These are phyloP conservation scores for Phalacrocorax brasilianus DNA, from an alignment of 2,113 vertebrate genomes.

Conservation along the genomic window DNA sequence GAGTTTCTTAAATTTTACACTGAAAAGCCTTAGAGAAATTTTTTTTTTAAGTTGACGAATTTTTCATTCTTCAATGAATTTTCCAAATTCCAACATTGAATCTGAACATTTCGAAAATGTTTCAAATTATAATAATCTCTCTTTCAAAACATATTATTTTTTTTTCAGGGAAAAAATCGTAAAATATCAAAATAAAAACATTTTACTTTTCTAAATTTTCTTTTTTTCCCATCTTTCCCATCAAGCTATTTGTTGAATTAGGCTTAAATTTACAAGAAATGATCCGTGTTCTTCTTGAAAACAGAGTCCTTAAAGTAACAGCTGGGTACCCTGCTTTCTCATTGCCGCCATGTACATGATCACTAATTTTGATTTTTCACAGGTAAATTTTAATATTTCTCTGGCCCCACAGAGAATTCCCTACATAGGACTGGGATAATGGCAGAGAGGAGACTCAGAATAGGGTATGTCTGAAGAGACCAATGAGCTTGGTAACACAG, in stretches of 20 bases:
- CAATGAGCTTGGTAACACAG: background rate
- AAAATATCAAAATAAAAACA: background rate
- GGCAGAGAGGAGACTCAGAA: background rate
- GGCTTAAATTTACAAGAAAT: background rate
- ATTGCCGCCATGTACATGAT: background rate
- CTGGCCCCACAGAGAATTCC: background rate
- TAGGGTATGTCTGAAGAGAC: background rate
- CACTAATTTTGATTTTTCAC: background rate
- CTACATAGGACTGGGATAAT: background rate
- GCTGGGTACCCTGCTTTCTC: background rate
- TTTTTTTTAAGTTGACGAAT: background rate
- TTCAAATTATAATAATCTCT: background rate
- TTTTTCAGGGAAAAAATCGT: background rate
- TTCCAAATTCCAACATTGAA: background rate
- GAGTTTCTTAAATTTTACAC: background rate
- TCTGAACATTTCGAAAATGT: background rate
- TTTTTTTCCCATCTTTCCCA: background rate
- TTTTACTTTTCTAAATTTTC: background rate
- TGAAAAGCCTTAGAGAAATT: background rate
- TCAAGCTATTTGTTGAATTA: background rate
- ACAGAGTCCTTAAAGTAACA: background rate
- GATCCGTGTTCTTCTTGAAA: background rate
- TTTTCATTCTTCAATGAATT: background rate
- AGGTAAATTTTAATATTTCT: background rate
- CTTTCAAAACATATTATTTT: background rate